phyloP scores from a whole-genome alignment of 2,113 vertebrate genomes.

The Ctenodactylus gundi region DNA sequence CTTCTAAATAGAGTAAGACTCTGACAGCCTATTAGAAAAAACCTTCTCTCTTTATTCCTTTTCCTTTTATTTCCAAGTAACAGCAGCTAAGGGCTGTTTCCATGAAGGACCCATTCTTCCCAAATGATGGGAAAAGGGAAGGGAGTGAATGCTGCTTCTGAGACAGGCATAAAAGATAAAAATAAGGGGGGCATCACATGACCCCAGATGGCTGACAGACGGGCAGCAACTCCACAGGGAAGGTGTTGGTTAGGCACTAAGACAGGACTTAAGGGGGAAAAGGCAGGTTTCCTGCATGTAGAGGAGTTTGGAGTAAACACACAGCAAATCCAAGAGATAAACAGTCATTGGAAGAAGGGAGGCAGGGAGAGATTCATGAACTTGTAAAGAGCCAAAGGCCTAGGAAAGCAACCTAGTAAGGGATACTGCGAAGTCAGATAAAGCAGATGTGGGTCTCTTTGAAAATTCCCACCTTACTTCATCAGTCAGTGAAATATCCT shows the following conservation, averaged over 20 bases:
- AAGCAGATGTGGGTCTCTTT: neutral
- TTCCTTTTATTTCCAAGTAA: conserved; percentile 1
- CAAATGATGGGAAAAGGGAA: neutral
- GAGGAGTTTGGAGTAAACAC: neutral
- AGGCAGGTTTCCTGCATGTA: neutral
- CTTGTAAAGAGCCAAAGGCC: neutral
- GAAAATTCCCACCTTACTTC: neutral
- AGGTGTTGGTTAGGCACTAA: neutral
- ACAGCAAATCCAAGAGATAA: neutral
- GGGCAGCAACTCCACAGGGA: neutral
- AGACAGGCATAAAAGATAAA: neutral
- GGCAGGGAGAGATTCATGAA: neutral
- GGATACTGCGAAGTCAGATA: neutral
- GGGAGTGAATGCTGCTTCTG: neutral
- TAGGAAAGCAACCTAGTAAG: neutral
- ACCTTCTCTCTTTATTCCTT: neutral
- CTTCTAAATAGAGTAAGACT: neutral
- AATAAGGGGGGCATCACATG: neutral
- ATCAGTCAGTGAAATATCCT: neutral
- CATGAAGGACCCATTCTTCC: neutral
- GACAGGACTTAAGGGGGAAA: neutral
- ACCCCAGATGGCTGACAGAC: neutral
- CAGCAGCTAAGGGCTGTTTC: neutral
- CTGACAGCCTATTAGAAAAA: neutral
- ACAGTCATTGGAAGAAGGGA: neutral